Evolutionary conservation across 2,113 vertebrate species (phyloP).

Genomic region (Dunckerocampus dactyliophorus): DNA sequence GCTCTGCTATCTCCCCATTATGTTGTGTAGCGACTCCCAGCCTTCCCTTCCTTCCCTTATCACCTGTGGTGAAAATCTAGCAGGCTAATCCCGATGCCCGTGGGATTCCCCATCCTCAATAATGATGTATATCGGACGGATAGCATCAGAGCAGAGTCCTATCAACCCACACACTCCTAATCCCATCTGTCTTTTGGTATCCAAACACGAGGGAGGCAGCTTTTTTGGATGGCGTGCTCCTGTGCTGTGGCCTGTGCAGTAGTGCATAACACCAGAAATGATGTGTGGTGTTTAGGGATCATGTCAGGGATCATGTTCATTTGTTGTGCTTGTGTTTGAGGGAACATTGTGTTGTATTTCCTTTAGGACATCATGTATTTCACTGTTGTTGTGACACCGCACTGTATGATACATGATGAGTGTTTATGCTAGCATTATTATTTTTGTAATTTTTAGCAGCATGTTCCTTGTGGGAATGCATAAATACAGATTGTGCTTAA

Average conservation of each 20-base stretch:
- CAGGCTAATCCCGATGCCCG: constrained; percentile 59
- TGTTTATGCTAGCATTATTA: constrained; percentile 19
- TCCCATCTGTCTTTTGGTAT: constrained; percentile 63
- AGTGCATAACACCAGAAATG: constrained; percentile 36
- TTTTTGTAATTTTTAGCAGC: constrained; percentile 18
- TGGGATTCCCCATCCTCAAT: constrained; percentile 59
- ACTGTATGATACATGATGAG: constrained; percentile 16
- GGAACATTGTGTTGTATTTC: constrained; percentile 15
- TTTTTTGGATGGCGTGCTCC: constrained; percentile 40
- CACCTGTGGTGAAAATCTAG: constrained; percentile 66
- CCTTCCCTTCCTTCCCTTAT: constrained; percentile 51
- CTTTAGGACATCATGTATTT: constrained; percentile 20
- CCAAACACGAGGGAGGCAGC: constrained; percentile 41
- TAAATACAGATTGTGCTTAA: constrained; percentile 37
- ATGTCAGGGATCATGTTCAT: constrained; percentile 46
- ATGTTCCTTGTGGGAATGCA: constrained; percentile 12
- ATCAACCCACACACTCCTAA: constrained; percentile 66
- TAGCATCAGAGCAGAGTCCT: constrained; percentile 63
- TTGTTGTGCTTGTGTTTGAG: constrained; percentile 39
- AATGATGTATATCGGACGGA: constrained; percentile 68
- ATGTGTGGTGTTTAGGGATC: constrained; percentile 46
- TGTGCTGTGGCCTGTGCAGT: constrained; percentile 29
- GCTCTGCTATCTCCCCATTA: constrained; percentile 57
- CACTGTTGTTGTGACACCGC: constrained; percentile 22
- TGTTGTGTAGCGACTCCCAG: constrained; percentile 56